A percentile compares a stretch with the other conserved stretches of the same genome.
phyloP scores from a whole-genome alignment of 64 coral and sea anemone genomes.

The Stylophora pistillata region DNA sequence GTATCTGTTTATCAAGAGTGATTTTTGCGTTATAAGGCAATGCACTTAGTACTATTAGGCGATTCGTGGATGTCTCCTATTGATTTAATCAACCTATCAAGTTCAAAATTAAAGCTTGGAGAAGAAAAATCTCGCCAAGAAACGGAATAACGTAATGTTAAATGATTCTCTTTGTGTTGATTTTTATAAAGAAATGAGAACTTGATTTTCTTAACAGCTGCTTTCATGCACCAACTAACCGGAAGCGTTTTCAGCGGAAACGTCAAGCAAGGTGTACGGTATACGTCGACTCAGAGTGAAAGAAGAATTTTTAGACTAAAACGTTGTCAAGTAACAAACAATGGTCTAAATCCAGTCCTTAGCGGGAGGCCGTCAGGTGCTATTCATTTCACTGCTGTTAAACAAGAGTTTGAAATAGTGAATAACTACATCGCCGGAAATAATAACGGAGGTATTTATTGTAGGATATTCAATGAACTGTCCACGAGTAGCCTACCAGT shows the following conservation, averaged over 20 bases:
- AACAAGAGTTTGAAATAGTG: constrained; percentile 27
- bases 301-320: not conserved
- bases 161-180: too few species aligned
- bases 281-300: not conserved
- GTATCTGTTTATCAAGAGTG: too few species aligned
- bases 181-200: too few species aligned
- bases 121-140: too few species aligned
- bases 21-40: too few species aligned
- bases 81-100: too few species aligned
- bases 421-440: constrained; percentile 65
- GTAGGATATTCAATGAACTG: not conserved
- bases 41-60: too few species aligned
- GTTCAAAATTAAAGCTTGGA: too few species aligned
- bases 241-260: constrained; percentile 23
- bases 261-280: not conserved
- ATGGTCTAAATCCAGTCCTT: not conserved
- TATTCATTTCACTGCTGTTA: not conserved
- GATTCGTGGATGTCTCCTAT: too few species aligned
- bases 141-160: too few species aligned
- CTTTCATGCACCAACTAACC: not conserved
- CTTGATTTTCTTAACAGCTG: not conserved
- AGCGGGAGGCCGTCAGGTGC: not conserved
- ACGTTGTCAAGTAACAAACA: constrained; percentile 16
- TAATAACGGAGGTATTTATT: constrained; percentile 37
- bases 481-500: not conserved